Evolutionary conservation across 2,797 vertebrate genomes (phyloP).

Genomic region (Danio albolineatus): DNA sequence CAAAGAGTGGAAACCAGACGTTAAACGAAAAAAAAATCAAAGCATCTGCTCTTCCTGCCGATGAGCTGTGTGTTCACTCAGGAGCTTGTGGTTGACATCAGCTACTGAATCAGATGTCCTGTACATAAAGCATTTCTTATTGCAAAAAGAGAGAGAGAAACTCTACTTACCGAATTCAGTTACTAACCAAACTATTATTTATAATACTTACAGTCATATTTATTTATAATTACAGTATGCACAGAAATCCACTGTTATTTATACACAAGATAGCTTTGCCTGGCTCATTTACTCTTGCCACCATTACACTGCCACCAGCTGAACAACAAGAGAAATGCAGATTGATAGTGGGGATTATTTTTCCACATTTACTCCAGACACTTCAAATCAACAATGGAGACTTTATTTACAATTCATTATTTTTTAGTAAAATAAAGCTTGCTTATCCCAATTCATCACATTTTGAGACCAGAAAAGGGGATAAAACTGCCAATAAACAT

Average conservation of each 20-base stretch:
- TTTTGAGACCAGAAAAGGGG: not conserved
- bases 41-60: not conserved
- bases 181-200: not conserved
- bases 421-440: not conserved
- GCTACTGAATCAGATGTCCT: not conserved
- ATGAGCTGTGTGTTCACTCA: not conserved
- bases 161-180: not conserved
- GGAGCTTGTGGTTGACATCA: not conserved
- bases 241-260: not conserved
- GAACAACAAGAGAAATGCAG: constrained; percentile 1
- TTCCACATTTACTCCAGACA: not conserved
- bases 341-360: not conserved
- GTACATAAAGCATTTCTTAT: not conserved
- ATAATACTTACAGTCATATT: not conserved
- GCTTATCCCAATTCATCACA: not conserved
- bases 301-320: constrained; percentile 1
- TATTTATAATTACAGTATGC: no score
- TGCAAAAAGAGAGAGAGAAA: not conserved
- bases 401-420: not conserved
- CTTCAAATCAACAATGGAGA: not conserved
- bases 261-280: not conserved
- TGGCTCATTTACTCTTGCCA: no score
- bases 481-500: not conserved
- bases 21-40: not conserved
- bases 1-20: not conserved